Base-by-base conservation (phyloP, 1,140 invertebrate genomes). In the Anthonomus grandis region DNA sequence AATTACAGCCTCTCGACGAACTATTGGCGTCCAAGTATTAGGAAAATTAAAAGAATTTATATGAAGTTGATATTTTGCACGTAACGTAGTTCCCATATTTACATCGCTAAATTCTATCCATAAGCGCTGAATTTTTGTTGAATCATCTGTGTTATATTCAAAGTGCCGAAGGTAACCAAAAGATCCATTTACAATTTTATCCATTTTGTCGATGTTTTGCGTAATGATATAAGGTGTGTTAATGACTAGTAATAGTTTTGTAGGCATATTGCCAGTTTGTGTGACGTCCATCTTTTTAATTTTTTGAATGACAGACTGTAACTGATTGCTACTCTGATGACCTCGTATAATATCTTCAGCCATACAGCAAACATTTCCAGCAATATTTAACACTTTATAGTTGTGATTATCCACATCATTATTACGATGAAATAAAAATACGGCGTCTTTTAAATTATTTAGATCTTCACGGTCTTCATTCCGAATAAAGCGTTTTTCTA, bases 321-420 rank as follows among this genome's bases (percentile, higher is more conserved):
- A n/a, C n/a, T n/a, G n/a, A n/a, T n/a, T n/a, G n/a, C n/a, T n/a
- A 31, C 6, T 31, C 27, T 31, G 27, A 31, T 31, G 27, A 31
- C 37, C 9, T 12, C 15, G 37, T 12, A 39, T 39, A 39, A 12
- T 39, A n/a, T 31, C 6, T 12, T 12, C 10, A 15, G 17, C 10
- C 37, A 5, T n/a, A n/a, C n/a, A n/a, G n/a, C n/a, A n/a, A n/a
- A n/a, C n/a, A n/a, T n/a, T n/a, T n/a, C n/a, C n/a, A n/a, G n/a
- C n/a, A n/a, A n/a, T n/a, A n/a, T n/a, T n/a, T n/a, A n/a, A n/a
- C n/a, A n/a, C n/a, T n/a, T 17, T 9, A 13, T 39, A 39, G 15
- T 39, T 39, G 37, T 39, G 15, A 39, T 39, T 39, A 17, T 39
- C 27, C 6, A 39, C 37, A 17, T 39, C 37, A 39, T 39, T 39